Percentiles rank a stretch among this genome's conserved stretches.
Evolutionary conservation across 1,140 invertebrate genomes (phyloP).

Genomic region (Pseudomyrmex pallidus): DNA sequence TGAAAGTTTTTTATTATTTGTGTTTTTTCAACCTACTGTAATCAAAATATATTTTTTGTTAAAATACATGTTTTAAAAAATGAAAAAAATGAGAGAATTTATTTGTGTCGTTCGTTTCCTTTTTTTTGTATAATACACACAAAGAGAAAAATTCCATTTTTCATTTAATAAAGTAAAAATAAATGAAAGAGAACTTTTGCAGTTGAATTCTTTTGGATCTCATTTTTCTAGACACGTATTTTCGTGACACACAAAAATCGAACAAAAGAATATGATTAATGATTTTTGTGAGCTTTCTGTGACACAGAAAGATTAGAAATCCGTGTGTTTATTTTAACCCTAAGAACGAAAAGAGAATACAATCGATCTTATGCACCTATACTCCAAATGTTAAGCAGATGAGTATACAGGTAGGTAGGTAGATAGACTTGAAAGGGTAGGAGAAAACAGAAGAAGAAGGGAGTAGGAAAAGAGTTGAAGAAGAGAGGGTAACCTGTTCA

Average conservation of each 20-base stretch:
- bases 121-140: neutral
- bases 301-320: too few species aligned
- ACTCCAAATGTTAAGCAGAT: too few species aligned
- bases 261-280: too few species aligned
- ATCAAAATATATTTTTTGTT: too few species aligned
- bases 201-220: too few species aligned
- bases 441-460: slow-evolving; percentile 37
- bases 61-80: neutral
- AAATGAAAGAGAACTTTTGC: neutral
- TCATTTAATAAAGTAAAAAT: too few species aligned
- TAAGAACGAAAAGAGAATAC: neutral
- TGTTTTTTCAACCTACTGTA: too few species aligned
- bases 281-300: too few species aligned
- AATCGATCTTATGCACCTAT: neutral
- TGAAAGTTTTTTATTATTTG: neutral
- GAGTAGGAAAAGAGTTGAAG: slow-evolving; percentile 57
- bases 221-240: too few species aligned
- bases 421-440: slow-evolving; percentile 48
- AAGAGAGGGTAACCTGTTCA: slow-evolving; percentile 73
- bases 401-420: neutral
- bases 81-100: slow-evolving; percentile 2
- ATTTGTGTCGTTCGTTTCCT: neutral
- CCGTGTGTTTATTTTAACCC: too few species aligned
- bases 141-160: too few species aligned
- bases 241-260: too few species aligned